Percentiles rank a stretch among this genome's conserved stretches.
phyloP scores from a whole-genome alignment of 2,113 vertebrate species.

The Cynopterus brachyotis region DNA sequence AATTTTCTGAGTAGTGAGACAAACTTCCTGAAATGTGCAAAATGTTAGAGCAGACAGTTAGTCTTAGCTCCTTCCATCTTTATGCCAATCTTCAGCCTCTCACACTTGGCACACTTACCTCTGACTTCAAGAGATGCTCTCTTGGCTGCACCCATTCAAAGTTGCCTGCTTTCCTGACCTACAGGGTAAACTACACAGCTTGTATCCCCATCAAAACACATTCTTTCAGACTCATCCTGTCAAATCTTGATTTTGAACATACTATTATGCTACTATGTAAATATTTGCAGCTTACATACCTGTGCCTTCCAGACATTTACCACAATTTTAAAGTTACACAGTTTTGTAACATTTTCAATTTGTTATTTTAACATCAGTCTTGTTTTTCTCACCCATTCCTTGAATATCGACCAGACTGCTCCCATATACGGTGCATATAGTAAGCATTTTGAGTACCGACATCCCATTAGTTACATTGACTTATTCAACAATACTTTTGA shows the following conservation, averaged over 20 bases:
- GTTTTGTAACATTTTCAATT: neutral
- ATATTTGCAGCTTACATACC: neutral
- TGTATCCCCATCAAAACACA: neutral
- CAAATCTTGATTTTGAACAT: neutral
- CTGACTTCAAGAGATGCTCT: neutral
- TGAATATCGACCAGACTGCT: neutral
- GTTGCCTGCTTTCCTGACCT: neutral
- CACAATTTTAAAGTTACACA: neutral
- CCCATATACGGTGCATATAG: neutral
- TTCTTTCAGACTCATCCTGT: neutral
- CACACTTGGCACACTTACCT: rapidly evolving
- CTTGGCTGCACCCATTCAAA: neutral
- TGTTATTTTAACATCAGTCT: neutral
- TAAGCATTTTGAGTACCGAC: neutral
- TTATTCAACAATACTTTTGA: neutral
- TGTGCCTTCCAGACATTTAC: neutral
- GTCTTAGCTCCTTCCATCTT: rapidly evolving
- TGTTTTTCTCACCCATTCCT: neutral
- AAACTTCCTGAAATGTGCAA: neutral
- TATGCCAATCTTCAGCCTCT: rapidly evolving
- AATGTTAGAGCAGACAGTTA: neutral
- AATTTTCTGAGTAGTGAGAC: neutral
- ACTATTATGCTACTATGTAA: neutral
- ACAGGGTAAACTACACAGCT: neutral
- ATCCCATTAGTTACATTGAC: neutral